Conservation (phyloP, 30 jellyfish, hydroid and myxozoan species). For the Aurelia coerulea region DNA sequence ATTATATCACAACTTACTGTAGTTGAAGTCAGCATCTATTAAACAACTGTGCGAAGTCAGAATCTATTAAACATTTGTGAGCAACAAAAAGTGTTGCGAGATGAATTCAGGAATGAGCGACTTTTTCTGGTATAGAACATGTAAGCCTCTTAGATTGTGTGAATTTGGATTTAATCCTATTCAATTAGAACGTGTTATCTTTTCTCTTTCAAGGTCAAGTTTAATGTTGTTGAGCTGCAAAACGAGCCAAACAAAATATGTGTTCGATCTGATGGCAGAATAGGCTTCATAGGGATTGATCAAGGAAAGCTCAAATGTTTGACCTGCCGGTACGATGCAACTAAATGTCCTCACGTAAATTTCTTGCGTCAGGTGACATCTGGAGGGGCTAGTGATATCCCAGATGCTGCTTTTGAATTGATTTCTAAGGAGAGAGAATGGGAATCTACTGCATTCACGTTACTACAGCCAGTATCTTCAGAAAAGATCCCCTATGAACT, state of each 20-base stretch:
- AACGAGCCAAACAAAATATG: not conserved
- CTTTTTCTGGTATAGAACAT: no score
- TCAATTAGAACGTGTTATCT: no score
- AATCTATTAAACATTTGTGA: no score
- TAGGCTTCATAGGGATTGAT: not conserved
- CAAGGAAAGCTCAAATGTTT: not conserved
- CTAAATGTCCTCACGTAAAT: not conserved
- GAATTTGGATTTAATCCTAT: no score
- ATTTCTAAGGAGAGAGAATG: not conserved
- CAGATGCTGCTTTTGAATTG: not conserved
- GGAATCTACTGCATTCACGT: not conserved
- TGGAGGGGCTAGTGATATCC: not conserved
- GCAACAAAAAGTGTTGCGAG: no score
- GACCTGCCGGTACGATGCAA: constrained; percentile 1
- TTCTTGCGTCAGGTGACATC: not conserved
- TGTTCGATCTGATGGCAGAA: not conserved
- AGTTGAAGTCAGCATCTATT: no score
- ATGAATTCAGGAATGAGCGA: no score
- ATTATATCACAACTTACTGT: no score
- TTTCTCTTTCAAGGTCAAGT: not conserved
- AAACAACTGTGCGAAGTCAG: no score
- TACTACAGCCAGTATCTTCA: not conserved
- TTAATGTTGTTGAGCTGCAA: not conserved
- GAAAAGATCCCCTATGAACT: not conserved
- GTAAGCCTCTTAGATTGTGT: no score